Conservation (phyloP, 2,888 invertebrate genomes). For the Coremacera marginata region DNA sequence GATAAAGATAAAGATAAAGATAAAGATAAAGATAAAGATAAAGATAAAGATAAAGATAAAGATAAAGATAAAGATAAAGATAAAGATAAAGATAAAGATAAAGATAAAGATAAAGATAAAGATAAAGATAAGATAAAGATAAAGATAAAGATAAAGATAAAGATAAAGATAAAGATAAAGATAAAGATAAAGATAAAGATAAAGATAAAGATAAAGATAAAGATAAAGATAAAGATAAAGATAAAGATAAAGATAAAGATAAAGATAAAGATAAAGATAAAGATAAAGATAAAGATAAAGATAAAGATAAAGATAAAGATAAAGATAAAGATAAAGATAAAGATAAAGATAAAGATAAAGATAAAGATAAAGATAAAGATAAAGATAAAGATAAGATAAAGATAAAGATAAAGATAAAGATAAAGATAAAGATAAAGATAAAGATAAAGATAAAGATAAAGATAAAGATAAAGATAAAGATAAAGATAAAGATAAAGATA, state of each 20-base stretch:
- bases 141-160: background rate
- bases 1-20: too few species aligned
- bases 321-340: background rate
- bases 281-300: background rate
- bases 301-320: background rate
- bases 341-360: background rate
- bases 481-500: background rate
- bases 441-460: background rate
- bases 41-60: background rate
- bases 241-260: background rate
- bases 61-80: too few species aligned
- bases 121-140: background rate
- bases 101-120: background rate
- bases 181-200: background rate
- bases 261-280: background rate
- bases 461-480: background rate
- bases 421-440: background rate
- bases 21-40: background rate
- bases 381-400: background rate
- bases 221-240: background rate
- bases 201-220: background rate
- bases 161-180: background rate
- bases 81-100: background rate
- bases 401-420: background rate
- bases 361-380: background rate